These are phyloP conservation scores for Choristoneura rosaceana DNA, from an alignment of 2,888 invertebrate species.

Conservation along the genomic window DNA sequence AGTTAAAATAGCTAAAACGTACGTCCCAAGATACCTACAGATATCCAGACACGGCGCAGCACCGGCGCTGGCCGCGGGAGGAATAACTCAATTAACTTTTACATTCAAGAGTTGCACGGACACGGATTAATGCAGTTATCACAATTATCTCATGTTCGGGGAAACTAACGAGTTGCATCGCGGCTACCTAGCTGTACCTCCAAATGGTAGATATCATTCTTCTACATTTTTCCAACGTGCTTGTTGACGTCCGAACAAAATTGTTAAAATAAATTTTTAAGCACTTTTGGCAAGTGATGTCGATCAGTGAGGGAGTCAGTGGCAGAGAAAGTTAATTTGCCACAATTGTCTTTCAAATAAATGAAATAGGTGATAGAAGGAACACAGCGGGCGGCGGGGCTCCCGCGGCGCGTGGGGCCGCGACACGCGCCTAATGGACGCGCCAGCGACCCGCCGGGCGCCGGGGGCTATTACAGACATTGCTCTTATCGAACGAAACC, in stretches of 20 bases:
- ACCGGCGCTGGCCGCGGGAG: slow-evolving; percentile 50
- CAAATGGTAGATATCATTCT: background rate
- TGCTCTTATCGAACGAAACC: slow-evolving; percentile 71
- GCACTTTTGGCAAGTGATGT: background rate
- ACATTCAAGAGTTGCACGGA: slow-evolving; percentile 70
- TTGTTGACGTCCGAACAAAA: background rate
- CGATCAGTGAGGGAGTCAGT: slow-evolving; percentile 42
- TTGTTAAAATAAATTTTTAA: background rate
- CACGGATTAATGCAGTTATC: slow-evolving; percentile 75
- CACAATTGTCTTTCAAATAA: slow-evolving; percentile 48
- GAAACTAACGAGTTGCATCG: slow-evolving; percentile 62
- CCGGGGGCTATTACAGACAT: slow-evolving; percentile 65
- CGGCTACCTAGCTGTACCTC: slow-evolving; percentile 11
- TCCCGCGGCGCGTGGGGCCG: slow-evolving; percentile 69
- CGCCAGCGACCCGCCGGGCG: slow-evolving; percentile 61
- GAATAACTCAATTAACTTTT: slow-evolving; percentile 78
- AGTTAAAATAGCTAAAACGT: slow-evolving; percentile 41
- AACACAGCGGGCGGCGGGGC: slow-evolving; percentile 51
- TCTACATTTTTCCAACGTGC: background rate
- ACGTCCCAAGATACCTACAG: slow-evolving; percentile 41
- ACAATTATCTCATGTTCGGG: slow-evolving; percentile 73
- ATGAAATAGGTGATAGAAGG: slow-evolving; percentile 56
- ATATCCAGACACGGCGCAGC: slow-evolving; percentile 19
- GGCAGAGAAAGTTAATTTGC: slow-evolving; percentile 58
- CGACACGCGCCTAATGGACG: slow-evolving; percentile 77